Percentiles rank a stretch among this genome's conserved stretches.
Conservation (phyloP, 2,888 invertebrate species). For the Dryococelus australis region DNA sequence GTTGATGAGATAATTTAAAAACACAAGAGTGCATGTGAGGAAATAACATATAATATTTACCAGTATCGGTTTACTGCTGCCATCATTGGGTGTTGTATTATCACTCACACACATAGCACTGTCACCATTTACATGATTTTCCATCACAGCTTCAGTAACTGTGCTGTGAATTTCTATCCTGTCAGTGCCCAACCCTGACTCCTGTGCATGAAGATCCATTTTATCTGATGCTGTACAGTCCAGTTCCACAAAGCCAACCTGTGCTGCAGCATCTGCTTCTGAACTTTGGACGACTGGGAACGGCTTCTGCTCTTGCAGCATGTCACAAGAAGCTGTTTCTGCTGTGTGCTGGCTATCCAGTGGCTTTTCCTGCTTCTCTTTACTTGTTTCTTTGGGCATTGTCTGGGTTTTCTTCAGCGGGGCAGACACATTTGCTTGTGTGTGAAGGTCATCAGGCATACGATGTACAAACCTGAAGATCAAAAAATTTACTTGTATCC, state of each 20-base stretch:
- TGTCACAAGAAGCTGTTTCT: not conserved
- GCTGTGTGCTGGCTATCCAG: not conserved
- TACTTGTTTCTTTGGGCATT: not conserved
- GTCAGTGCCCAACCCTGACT: not conserved
- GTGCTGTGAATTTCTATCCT: not conserved
- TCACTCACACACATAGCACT: not conserved
- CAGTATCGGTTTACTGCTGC: not conserved
- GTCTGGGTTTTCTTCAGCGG: slow-evolving; percentile 54
- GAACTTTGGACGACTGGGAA: not conserved
- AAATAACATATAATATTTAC: not conserved
- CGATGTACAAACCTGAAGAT: slow-evolving; percentile 54
- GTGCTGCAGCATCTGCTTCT: not conserved
- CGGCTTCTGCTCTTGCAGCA: not conserved
- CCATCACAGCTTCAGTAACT: not conserved
- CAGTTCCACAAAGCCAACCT: not conserved
- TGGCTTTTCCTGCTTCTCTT: not conserved
- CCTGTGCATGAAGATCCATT: not conserved
- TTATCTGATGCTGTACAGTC: not conserved
- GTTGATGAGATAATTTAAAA: too few species aligned
- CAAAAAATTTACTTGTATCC: not conserved
- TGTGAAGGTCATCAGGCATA: slow-evolving; percentile 68
- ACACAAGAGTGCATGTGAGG: too few species aligned
- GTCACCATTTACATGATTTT: not conserved
- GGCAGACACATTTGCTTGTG: slow-evolving; percentile 75
- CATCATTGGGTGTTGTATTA: not conserved